Evolutionary conservation across 2,113 vertebrate genomes (phyloP).

Genomic region (Chauna torquata): DNA sequence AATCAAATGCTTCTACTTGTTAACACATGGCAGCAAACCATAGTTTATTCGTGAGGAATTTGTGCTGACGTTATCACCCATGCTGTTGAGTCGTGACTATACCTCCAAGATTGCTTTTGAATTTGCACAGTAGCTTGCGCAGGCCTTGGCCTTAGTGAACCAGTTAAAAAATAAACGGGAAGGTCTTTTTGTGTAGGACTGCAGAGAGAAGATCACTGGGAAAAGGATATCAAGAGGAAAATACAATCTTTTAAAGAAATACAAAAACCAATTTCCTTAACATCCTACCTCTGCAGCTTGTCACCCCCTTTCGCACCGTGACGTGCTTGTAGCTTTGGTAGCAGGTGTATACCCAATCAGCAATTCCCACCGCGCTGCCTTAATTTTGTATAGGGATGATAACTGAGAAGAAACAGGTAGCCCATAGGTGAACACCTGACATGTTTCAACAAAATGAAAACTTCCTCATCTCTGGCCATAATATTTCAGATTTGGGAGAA

Average conservation of each 20-base stretch:
- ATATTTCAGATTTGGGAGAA: background rate
- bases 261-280: background rate
- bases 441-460: background rate
- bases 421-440: background rate
- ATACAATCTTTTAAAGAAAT: background rate
- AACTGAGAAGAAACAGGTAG: background rate
- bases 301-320: background rate
- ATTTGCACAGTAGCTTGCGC: background rate
- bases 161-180: background rate
- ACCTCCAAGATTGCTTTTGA: background rate
- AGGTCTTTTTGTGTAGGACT: background rate
- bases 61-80: background rate
- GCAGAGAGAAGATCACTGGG: background rate
- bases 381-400: background rate
- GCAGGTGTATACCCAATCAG: accelerated
- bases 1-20: background rate
- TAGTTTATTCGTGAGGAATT: background rate
- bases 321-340: background rate
- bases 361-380: background rate
- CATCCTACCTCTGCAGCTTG: background rate
- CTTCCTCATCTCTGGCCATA: background rate
- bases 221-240: background rate
- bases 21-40: background rate
- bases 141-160: background rate
- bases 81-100: background rate